Base-by-base conservation (phyloP, 2,113 vertebrate genomes). In the Elgaria multicarinata region DNA sequence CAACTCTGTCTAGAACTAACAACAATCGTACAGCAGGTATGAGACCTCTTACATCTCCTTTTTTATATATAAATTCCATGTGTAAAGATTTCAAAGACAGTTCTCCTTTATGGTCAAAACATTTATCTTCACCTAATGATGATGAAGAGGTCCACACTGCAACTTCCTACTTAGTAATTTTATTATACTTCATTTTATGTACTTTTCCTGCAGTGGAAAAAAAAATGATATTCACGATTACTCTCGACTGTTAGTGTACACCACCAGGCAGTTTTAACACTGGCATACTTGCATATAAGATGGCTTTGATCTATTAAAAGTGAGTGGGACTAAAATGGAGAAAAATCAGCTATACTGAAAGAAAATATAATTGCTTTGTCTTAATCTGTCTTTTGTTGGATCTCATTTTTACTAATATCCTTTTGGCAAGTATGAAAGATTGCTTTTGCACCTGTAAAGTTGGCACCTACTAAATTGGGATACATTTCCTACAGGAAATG, bases 1-100 rank as follows among this genome's bases (percentile, higher is more conserved):
- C 99, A 99, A 95, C 98, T 99, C 93, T 99, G 99, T 97, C 97
- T 99, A 97, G 99, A 99, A 97, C 97, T 99, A 95, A 99, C 99
- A 95, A 99, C 99, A 92, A 99, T 99, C 79, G 98, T 99, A 92
- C 98, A 99, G 97, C 98, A 99, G 98, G 98, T 99, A 97, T 90
- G 95, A 95, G n/a, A 92, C 62, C 75, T 89, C 89, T 76, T 90
- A 18, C 92, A 92, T 89, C 72, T 88, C 80, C 1, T 69, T 83
- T 90, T 91, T 87, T 90, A 9, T 24, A 82, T 8, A 78, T 80
- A 24, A 44, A 89, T 82, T 74, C 10, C 28, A 20, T n/a, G 26
- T 64, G 42, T 89, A 67, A 83, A n/a, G 18, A 69, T 67, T 87
- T 39, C 46, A n/a, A 46, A 50, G 9, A n/a, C 36, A 66, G n/a